Evolutionary conservation across 2,113 vertebrate genomes (phyloP), one percentile per base, ranked within the genome.

Genomic region (Pogonocichla stellata): DNA sequence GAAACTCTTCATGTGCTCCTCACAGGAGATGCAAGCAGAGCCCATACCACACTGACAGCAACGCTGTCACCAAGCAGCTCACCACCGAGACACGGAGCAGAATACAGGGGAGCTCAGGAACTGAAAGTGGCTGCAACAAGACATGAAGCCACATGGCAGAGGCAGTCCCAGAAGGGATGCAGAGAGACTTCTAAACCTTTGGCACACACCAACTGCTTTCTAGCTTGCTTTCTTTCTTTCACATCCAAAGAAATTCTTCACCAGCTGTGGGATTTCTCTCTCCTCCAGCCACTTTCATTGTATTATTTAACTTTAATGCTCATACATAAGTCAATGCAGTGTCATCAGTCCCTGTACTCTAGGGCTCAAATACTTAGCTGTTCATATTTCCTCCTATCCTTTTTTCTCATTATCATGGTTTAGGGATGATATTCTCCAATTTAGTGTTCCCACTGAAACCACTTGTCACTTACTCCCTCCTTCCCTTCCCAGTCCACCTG

Each of bases 11-110:
- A 6, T 2, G 18, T 1, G 4, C 36, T 75, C 11, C n/a, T 17
- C 36, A 36, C 14, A 28, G 29, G 19, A 75, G 42, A 45, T 9
- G 22, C 1, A 4, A 80, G 45, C n/a, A 17, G 45, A n/a, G 38
- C 36, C 18, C 0, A 1, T 4, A n/a, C 9, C 0, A 0, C 31
- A 14, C 40, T 14, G 66, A 65, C 36, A 69, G 19, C 40, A 36
- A 36, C 0, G 0, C 50, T 48, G 10, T 40, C 14, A 4, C 42
- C 18, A 48, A 45, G 70, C 20, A 19, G 36, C 40, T 86, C 72
- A 67, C 12, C 29, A 56, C 29, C 0, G 0, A 86, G 29, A n/a
- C 43, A 64, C 36, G 36, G 26, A 31, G 36, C 25, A 71, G 43
- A 75, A 69, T 2, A 36, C 11, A 61, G 72, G 50, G 17, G 19